These are phyloP conservation scores for Hyposoter didymator DNA, from an alignment of 2,888 invertebrate species.

Conservation along the genomic window DNA sequence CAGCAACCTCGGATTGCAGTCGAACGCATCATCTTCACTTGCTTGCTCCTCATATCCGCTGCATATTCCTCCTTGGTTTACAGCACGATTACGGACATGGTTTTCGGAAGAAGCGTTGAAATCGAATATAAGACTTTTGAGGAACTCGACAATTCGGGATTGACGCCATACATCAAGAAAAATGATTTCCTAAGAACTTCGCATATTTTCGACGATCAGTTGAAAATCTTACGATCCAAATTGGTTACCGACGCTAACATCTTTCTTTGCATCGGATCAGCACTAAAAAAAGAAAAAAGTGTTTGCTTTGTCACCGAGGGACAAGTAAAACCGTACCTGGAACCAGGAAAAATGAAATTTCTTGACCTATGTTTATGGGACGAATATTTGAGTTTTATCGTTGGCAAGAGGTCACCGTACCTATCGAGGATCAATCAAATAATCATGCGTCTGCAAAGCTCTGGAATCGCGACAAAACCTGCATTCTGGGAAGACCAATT, in stretches of 20 bases:
- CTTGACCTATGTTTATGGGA: constrained; percentile 55
- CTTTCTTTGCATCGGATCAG: not conserved
- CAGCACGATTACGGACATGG: constrained; percentile 58
- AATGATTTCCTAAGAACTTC: constrained; percentile 36
- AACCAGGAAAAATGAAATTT: not conserved
- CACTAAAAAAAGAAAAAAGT: constrained; percentile 30
- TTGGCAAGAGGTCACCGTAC: constrained; percentile 63
- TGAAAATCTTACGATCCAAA: constrained; percentile 43
- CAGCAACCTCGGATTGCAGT: constrained; percentile 13
- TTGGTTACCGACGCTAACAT: not conserved
- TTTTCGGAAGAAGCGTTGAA: constrained; percentile 15
- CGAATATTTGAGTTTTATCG: constrained; percentile 25
- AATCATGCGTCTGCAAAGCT: not conserved
- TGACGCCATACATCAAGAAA: constrained; percentile 50
- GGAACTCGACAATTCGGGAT: constrained; percentile 63
- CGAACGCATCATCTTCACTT: constrained; percentile 61
- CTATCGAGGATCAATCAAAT: constrained; percentile 41
- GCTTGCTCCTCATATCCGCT: constrained; percentile 56
- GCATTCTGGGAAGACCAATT: too few relatives aligned
- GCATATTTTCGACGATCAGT: not conserved
- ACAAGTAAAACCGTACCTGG: fast-evolving
- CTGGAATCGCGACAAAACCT: constrained; percentile 35
- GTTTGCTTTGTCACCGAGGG: constrained; percentile 36
- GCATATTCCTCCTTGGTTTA: constrained; percentile 51
- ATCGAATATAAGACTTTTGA: constrained; percentile 41